These are phyloP conservation scores for Pomacea maculata DNA, from an alignment of 1,140 invertebrate species.

Conservation along the genomic window DNA sequence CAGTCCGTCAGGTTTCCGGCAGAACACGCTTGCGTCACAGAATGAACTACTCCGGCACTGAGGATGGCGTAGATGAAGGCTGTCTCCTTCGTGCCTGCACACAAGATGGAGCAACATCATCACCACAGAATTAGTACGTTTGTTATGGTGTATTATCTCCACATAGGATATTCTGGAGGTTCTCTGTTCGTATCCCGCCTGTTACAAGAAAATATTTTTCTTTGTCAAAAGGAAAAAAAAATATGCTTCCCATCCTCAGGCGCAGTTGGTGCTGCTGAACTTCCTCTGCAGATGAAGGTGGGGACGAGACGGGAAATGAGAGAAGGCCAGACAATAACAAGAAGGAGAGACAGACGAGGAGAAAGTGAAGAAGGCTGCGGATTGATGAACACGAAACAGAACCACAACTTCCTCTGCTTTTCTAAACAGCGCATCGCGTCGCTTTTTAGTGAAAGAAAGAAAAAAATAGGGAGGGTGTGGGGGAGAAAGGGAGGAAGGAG, in stretches of 20 bases:
- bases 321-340: neutral
- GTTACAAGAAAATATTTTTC: too few species aligned
- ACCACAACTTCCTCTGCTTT: neutral
- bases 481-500: neutral
- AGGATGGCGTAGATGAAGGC: constrained; percentile 77
- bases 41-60: constrained; percentile 75
- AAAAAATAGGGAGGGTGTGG: neutral
- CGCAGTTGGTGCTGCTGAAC: too few species aligned
- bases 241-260: too few species aligned
- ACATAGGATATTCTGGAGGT: too few species aligned
- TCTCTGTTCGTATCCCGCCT: too few species aligned
- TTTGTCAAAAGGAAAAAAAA: too few species aligned
- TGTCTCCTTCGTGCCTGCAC: constrained; percentile 74
- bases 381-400: neutral
- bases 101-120: neutral
- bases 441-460: neutral
- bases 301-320: constrained; percentile 2
- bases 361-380: neutral
- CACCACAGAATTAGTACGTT: too few species aligned
- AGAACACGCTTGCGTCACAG: constrained; percentile 74
- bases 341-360: neutral
- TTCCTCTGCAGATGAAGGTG: neutral
- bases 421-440: neutral
- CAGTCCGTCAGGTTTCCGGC: constrained; percentile 76
- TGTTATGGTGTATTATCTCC: too few species aligned